Evolutionary conservation across 2,113 vertebrate species (phyloP).

Genomic region (Zootoca vivipara): DNA sequence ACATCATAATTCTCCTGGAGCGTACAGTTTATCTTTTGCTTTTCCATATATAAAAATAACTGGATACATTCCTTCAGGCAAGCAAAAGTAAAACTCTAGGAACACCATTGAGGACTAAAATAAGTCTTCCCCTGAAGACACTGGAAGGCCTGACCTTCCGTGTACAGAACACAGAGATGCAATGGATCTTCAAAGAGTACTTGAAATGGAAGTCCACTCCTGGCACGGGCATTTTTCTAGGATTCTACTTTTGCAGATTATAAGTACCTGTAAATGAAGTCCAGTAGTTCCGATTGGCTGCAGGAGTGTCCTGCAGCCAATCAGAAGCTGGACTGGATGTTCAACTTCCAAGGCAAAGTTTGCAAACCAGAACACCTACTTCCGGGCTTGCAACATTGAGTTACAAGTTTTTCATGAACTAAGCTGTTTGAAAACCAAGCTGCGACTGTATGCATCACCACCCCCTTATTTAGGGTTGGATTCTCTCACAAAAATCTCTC

Average conservation of each 20-base stretch:
- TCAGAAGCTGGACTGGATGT: no score
- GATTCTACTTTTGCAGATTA: not conserved
- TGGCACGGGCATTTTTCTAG: not conserved
- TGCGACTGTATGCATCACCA: no score
- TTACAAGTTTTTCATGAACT: no score
- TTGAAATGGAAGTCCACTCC: not conserved
- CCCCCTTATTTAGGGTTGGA: not conserved
- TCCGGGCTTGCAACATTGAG: no score
- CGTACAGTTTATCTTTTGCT: not conserved
- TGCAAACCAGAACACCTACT: no score
- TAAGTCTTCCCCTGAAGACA: not conserved
- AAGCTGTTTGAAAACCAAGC: no score
- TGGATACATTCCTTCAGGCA: not conserved
- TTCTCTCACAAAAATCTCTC: constrained; percentile 8
- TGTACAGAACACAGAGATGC: not conserved
- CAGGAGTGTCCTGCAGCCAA: no score
- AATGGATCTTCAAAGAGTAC: not conserved
- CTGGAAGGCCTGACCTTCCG: no score
- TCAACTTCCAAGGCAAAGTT: no score
- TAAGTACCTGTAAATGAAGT: not conserved
- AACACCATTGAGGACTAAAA: not conserved
- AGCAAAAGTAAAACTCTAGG: not conserved
- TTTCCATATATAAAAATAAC: not conserved
- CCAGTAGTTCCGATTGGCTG: no score
- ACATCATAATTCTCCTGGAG: no score